Evolutionary conservation across 2,113 vertebrate genomes (phyloP), one percentile per base, ranked within the genome.

Genomic region (Grus americana): DNA sequence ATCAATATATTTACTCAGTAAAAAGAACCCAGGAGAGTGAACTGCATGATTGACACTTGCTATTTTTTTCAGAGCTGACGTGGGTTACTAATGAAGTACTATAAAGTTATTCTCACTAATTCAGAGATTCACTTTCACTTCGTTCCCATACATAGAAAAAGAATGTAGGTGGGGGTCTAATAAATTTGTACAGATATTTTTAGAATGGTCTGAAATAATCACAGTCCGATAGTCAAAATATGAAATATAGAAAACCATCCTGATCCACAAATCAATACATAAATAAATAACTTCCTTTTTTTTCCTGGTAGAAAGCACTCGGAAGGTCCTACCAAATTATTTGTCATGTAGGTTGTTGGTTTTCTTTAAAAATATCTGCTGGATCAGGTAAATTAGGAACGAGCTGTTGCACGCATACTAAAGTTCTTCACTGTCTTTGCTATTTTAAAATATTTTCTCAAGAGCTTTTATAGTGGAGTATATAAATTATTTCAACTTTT

Each of bases 381-480:
- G 30, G 3, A 7, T 80, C 29, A 80, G 38, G 30, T 42, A 90
- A 78, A 90, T 80, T 86, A 55, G 5, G 61, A 92, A 67, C 29
- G 38, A 34, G 8, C 24, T 76, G 4, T 78, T 91, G 23, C 62
- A 73, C 5, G 6, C 42, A 10, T 15, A 30, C 15, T 22, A 4
- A 75, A 79, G 59, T 90, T 80, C 54, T 67, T 79, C 79, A 73
- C 30, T 16, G 1, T 75, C 34, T 70, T 92, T 82, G 11, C 20
- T 72, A 8, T 88, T 65, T 94, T 59, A 70, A 96, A 94, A 92
- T 88, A 88, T 49, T 75, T 79, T 21, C 38, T 91, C 71, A 62
- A 94, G 79, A 74, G 6, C 12, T 59, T 36, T 8, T 38, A 62
- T 88, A 81, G 44, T 88, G 20, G 11, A 61, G 9, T 44, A 36